phyloP scores from a whole-genome alignment of 1,140 invertebrate species.

The Ephestia elutella region DNA sequence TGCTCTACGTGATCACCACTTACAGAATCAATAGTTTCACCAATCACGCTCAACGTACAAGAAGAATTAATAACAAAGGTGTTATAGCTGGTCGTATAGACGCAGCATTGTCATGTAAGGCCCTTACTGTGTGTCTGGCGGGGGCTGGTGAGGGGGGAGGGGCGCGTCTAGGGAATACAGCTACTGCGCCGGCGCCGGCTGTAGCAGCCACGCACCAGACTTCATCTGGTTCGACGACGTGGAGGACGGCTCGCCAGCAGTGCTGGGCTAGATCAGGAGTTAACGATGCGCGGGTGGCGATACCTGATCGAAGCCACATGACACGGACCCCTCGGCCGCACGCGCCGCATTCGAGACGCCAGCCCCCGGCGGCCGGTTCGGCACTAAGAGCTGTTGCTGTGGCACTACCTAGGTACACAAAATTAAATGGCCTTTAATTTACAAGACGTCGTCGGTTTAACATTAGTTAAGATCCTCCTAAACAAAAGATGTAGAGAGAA shows the following conservation, averaged over 20 bases:
- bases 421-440: not conserved
- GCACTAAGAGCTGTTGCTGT: conserved; percentile 47
- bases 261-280: conserved; percentile 43
- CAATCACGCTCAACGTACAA: not conserved
- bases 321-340: conserved; percentile 52
- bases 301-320: conserved; percentile 37
- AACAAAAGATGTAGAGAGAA: too few species aligned
- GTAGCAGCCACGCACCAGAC: conserved; percentile 52
- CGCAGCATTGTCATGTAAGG: conserved; percentile 27
- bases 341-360: conserved; percentile 55
- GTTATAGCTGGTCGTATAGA: not conserved
- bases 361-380: conserved; percentile 35
- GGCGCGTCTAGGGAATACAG: conserved; percentile 46
- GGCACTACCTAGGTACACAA: conserved; percentile 39
- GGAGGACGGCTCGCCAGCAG: conserved; percentile 48
- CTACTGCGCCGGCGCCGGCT: conserved; percentile 37
- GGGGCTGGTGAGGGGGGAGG: conserved; percentile 40
- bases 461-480: too few species aligned
- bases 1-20: not conserved
- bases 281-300: conserved; percentile 32
- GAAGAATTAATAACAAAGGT: not conserved
- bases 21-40: not conserved
- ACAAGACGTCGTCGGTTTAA: too few species aligned
- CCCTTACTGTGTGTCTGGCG: conserved; percentile 43
- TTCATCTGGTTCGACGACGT: conserved; percentile 47